phyloP scores from a whole-genome alignment of 2,888 invertebrate genomes.

The Buathra laborator region DNA sequence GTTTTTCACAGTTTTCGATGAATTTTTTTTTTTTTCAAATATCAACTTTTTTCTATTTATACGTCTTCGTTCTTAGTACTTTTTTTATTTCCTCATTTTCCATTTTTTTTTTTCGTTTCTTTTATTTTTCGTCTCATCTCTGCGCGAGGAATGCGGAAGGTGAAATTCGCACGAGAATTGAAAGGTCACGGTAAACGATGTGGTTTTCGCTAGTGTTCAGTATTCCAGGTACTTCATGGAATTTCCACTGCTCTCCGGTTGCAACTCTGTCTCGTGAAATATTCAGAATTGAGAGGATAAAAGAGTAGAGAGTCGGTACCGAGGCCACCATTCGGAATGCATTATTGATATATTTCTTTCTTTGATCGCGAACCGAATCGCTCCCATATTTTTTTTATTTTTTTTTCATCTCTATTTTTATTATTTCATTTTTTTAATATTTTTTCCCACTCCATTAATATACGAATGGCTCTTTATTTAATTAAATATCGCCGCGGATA shows the following conservation, averaged over 20 bases:
- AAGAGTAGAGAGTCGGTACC: background rate
- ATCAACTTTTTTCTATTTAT: background rate
- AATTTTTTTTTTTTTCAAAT: no score
- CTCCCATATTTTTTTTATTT: slow-evolving; percentile 7
- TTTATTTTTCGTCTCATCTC: background rate
- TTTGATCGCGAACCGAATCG: slow-evolving; percentile 33
- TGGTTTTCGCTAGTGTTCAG: slow-evolving; percentile 12
- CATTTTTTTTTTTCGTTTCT: background rate
- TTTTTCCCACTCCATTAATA: background rate
- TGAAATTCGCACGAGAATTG: slow-evolving; percentile 16
- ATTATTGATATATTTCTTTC: slow-evolving; percentile 34
- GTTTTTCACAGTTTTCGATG: no score
- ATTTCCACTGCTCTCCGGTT: background rate
- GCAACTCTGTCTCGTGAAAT: slow-evolving; percentile 28
- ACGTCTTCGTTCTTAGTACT: background rate
- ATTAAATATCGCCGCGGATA: slow-evolving; percentile 35
- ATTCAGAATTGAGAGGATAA: slow-evolving; percentile 7
- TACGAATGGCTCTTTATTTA: slow-evolving; percentile 39
- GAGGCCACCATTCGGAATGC: background rate
- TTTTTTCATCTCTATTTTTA: background rate
- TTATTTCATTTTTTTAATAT: no score
- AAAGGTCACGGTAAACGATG: slow-evolving; percentile 14
- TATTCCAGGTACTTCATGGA: slow-evolving; percentile 17
- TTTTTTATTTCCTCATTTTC: background rate
- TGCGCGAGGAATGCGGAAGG: slow-evolving; percentile 15